Evolutionary conservation across 2,113 vertebrate genomes (phyloP).

Genomic region (Saguinus midas): DNA sequence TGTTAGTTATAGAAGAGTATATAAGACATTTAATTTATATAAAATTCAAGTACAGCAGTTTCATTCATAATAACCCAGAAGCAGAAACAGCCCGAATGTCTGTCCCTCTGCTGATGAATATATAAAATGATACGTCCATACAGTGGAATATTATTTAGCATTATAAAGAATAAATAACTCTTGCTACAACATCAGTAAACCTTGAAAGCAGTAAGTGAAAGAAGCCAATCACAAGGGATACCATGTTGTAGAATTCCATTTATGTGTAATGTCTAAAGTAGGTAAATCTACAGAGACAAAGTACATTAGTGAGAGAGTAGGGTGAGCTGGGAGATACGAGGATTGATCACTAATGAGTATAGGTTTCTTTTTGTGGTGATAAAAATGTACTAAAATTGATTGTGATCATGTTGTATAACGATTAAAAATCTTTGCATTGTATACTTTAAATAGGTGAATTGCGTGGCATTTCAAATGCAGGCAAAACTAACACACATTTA

Average conservation of each 20-base stretch:
- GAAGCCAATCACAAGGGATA: neutral
- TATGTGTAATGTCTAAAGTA: neutral
- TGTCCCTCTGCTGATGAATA: neutral
- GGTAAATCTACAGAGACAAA: neutral
- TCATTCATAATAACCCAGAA: neutral
- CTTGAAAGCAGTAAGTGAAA: neutral
- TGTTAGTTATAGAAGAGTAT: neutral
- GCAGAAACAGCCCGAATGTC: neutral
- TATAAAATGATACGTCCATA: neutral
- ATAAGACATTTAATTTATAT: neutral
- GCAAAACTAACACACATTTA: neutral
- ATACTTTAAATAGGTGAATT: neutral
- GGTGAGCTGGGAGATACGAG: neutral
- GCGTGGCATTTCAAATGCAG: neutral
- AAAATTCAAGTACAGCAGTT: neutral
- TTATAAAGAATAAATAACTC: neutral
- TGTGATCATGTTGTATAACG: neutral
- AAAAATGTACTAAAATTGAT: neutral
- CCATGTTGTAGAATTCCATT: neutral
- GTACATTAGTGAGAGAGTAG: neutral
- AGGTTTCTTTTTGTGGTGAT: neutral
- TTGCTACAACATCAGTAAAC: neutral
- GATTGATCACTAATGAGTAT: neutral
- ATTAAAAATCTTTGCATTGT: neutral
- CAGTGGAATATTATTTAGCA: neutral